Conservation (phyloP, 2,888 invertebrate genomes). For the Chesias legatella region DNA sequence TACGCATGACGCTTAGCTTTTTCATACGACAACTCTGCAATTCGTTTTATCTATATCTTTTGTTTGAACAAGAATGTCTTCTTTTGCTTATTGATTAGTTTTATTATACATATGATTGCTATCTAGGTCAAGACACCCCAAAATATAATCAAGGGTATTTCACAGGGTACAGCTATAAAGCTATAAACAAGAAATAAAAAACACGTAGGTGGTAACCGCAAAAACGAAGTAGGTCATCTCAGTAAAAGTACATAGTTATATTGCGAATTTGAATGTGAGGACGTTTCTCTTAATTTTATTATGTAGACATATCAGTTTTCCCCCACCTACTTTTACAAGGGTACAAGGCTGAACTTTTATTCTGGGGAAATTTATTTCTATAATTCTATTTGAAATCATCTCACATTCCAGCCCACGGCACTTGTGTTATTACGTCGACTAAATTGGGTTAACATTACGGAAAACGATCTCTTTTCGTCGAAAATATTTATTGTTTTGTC, state of each 20-base stretch:
- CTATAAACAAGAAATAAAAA: constrained; percentile 6
- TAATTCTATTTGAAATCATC: constrained; percentile 16
- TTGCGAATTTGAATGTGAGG: constrained; percentile 14
- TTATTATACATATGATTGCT: not conserved
- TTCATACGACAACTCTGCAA: too few species aligned
- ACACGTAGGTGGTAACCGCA: constrained; percentile 13
- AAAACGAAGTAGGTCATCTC: constrained; percentile 23
- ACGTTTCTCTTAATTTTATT: constrained; percentile 13
- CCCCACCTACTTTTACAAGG: constrained; percentile 15
- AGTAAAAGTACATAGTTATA: constrained; percentile 11
- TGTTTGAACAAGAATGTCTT: too few species aligned
- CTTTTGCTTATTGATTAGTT: too few species aligned
- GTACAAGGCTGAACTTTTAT: constrained; percentile 16
- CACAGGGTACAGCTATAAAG: constrained; percentile 2
- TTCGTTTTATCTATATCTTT: too few species aligned
- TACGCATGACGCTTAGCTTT: too few species aligned
- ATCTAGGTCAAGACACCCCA: constrained; percentile 10
- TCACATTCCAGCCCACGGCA: constrained; percentile 10
- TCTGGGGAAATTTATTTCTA: constrained; percentile 11
- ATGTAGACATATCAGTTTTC: constrained; percentile 15
- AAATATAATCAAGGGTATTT: constrained; percentile 1
- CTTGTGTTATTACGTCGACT: constrained; percentile 11
- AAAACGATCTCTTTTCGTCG: constrained; percentile 5
- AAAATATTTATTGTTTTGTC: constrained; percentile 8
- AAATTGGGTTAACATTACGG: constrained; percentile 14